Percentiles rank a stretch among this genome's conserved stretches.
phyloP scores from a whole-genome alignment of 2,888 invertebrate genomes.

The Silvanus unidentatus region DNA sequence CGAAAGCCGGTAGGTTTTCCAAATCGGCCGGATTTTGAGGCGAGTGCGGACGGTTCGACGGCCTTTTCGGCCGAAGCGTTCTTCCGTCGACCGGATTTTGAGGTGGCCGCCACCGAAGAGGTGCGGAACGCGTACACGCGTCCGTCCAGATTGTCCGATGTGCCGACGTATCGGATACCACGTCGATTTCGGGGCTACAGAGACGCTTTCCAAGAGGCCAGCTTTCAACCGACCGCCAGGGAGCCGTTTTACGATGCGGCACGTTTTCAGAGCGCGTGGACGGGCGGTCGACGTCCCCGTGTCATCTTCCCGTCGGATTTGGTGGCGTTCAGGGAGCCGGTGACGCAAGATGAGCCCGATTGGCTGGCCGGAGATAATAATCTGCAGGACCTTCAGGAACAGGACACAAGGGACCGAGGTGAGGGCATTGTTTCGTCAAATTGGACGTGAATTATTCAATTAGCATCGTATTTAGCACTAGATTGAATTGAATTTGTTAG shows the following conservation, averaged over 20 bases:
- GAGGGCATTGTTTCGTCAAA: slow-evolving; percentile 45
- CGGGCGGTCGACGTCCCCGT: slow-evolving; percentile 36
- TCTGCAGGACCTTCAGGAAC: slow-evolving; percentile 55
- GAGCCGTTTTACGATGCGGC: slow-evolving; percentile 35
- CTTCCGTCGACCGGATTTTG: slow-evolving; percentile 15
- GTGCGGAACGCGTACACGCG: slow-evolving; percentile 1
- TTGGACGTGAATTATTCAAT: background rate
- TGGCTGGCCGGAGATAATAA: slow-evolving; percentile 43
- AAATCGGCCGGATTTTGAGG: slow-evolving; percentile 31
- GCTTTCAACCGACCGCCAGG: slow-evolving; percentile 25
- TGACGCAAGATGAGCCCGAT: slow-evolving; percentile 34
- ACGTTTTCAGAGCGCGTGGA: slow-evolving; percentile 32
- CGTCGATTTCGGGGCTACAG: slow-evolving; percentile 26
- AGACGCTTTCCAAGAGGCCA: slow-evolving; percentile 18
- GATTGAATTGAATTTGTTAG: too few species aligned
- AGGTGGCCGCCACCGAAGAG: slow-evolving; percentile 17
- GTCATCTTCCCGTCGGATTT: slow-evolving; percentile 46
- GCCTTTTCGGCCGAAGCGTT: slow-evolving; percentile 15
- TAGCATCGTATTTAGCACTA: too few species aligned
- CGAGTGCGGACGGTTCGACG: slow-evolving; percentile 21
- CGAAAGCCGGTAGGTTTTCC: slow-evolving; percentile 26
- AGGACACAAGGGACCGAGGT: slow-evolving; percentile 60
- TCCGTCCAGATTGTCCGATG: slow-evolving; percentile 11
- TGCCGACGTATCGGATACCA: slow-evolving; percentile 24
- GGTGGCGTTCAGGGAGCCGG: slow-evolving; percentile 43